Base-by-base conservation (phyloP, 2,888 invertebrate species). In the Ornithoptera priamus region DNA sequence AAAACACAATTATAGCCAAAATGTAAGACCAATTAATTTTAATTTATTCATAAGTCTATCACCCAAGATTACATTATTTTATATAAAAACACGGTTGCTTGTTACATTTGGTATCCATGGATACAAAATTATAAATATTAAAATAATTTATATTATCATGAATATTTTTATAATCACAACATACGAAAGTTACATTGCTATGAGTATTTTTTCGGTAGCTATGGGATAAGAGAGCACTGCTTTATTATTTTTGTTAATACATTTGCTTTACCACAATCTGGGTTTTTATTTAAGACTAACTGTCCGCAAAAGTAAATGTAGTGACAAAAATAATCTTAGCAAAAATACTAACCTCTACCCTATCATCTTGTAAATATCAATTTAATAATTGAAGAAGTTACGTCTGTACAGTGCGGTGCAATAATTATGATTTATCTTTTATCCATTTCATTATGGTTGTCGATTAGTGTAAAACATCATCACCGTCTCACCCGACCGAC, bases 211-310 rank as follows among this genome's bases (percentile, higher is more conserved):
- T 4, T n/a, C 22, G 59, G 58, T 56, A 67, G 53, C 8, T 67
- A 50, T 57, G 65, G 67, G 66, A 63, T 65, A 67, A 68, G 56
- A 39, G 56, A 57, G 66, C 66, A 70, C 63, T 57, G 68, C 65
- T 53, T 59, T 72, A 83, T 87, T 90, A 90, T 89, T 89, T 90
- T 91, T 92, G 90, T 88, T 88, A 88, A 93, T 92, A 93, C 92
- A 93, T 91, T 91, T 90, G 90, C 92, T 93, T 88, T 87, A 80
- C 69, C 75, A 81, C 75, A 74, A 76, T 73, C 80, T 79, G 79
- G 79, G 75, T 80, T 91, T 93, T 93, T 92, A 92, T 92, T 93
- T 92, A 73, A 77, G 82, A 93, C 93, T 93, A 93, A 93, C 93
- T 86, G 89, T 90, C 89, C 79, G 75, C 71, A 82, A 78, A 92